Evolutionary conservation across 2,888 invertebrate genomes (phyloP).

Genomic region (Pandemis heparana): DNA sequence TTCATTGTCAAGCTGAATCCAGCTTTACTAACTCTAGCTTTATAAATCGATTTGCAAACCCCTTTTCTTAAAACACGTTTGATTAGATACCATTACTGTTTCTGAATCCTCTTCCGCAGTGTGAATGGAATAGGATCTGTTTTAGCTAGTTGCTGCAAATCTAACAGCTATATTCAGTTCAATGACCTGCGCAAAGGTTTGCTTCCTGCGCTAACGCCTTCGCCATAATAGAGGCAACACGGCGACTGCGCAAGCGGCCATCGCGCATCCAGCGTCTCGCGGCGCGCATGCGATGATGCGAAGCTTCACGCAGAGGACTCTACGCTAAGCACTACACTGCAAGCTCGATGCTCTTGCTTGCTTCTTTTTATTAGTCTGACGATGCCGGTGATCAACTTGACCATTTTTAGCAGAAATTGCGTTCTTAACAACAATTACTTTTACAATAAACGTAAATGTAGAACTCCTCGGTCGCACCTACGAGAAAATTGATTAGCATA

Average conservation of each 20-base stretch:
- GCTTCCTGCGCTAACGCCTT: slow-evolving; percentile 63
- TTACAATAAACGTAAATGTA: background rate
- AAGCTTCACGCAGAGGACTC: background rate
- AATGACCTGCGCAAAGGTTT: slow-evolving; percentile 67
- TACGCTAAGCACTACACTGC: background rate
- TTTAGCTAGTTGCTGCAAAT: slow-evolving; percentile 48
- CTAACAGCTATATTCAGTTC: slow-evolving; percentile 68
- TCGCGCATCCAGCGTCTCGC: slow-evolving; percentile 40
- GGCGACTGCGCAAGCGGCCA: slow-evolving; percentile 51
- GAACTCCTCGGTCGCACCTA: background rate
- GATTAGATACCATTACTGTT: slow-evolving; percentile 65
- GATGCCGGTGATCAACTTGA: background rate
- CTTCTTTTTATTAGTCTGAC: background rate
- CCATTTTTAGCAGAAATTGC: background rate
- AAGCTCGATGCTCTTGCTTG: background rate
- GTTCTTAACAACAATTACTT: background rate
- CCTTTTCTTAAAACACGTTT: slow-evolving; percentile 64
- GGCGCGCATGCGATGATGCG: background rate
- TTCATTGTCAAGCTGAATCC: slow-evolving; percentile 45
- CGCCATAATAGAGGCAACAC: slow-evolving; percentile 48
- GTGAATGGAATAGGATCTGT: slow-evolving; percentile 45
- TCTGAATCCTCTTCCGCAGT: slow-evolving; percentile 46
- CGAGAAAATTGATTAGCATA: background rate
- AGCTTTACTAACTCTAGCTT: slow-evolving; percentile 44
- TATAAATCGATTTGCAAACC: slow-evolving; percentile 49